Evolutionary conservation across 1,140 invertebrate genomes (phyloP).

Genomic region (Cotesia typhae): DNA sequence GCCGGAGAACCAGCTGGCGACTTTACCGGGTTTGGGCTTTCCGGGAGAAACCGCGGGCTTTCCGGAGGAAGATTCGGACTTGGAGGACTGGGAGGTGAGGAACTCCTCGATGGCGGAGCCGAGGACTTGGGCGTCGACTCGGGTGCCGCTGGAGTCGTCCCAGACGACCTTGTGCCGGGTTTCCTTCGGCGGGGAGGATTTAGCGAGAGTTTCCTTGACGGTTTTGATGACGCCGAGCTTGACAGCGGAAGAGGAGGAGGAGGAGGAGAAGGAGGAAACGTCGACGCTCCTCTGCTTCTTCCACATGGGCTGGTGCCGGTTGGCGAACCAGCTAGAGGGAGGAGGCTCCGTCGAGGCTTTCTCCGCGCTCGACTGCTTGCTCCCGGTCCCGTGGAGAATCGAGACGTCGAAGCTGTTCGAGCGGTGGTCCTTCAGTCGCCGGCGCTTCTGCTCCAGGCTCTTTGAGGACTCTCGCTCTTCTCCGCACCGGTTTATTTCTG

Average conservation of each 20-base stretch:
- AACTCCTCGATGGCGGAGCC: constrained; percentile 85
- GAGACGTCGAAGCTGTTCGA: constrained; percentile 86
- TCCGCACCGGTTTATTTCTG: constrained; percentile 74
- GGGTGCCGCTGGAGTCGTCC: constrained; percentile 76
- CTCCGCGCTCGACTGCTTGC: constrained; percentile 56
- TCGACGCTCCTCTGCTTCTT: constrained; percentile 69
- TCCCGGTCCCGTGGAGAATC: constrained; percentile 69
- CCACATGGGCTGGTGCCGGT: constrained; percentile 76
- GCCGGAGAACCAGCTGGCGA: constrained; percentile 66
- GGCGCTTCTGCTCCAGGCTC: constrained; percentile 63
- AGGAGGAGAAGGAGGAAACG: constrained; percentile 41
- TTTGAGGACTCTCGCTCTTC: constrained; percentile 51
- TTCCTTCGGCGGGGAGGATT: constrained; percentile 56
- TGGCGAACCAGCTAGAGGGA: constrained; percentile 78
- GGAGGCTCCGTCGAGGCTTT: constrained; percentile 27
- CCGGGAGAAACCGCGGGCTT: constrained; percentile 56
- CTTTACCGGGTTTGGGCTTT: constrained; percentile 54
- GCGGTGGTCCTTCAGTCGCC: constrained; percentile 71
- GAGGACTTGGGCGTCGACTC: constrained; percentile 77
- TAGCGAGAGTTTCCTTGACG: constrained; percentile 66
- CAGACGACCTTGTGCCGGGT: constrained; percentile 70
- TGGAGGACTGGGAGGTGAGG: constrained; percentile 66
- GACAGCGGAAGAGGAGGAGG: constrained; percentile 48
- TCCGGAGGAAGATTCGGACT: constrained; percentile 57
- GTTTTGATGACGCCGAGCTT: constrained; percentile 57